Evolutionary conservation across 2,797 vertebrate genomes (phyloP).

Genomic region (Euthynnus affinis): DNA sequence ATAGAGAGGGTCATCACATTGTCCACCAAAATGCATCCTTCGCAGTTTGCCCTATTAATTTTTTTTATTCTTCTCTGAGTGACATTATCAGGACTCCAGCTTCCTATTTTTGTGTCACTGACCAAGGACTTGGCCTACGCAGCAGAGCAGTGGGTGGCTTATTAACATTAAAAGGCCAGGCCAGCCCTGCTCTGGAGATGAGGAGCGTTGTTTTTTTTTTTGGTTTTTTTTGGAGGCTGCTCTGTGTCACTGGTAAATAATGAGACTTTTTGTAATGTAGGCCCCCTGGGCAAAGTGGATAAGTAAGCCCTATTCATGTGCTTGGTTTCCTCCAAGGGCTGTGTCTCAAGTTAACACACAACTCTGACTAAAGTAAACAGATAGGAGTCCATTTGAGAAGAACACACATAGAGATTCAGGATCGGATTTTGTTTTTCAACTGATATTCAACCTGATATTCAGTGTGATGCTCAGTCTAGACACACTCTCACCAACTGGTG

Average conservation of each 20-base stretch:
- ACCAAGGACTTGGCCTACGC: conserved; percentile 59
- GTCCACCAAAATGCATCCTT: conserved; percentile 36
- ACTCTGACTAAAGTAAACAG: background rate
- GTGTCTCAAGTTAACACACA: conserved; percentile 27
- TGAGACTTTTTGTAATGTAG: conserved; percentile 57
- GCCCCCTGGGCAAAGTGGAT: conserved; percentile 51
- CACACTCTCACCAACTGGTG: background rate
- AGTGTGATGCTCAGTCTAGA: background rate
- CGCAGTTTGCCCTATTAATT: conserved; percentile 53
- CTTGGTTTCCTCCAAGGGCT: conserved; percentile 35
- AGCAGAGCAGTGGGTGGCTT: conserved; percentile 55
- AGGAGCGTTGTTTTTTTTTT: conserved; percentile 7
- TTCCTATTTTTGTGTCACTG: conserved; percentile 73
- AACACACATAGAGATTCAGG: background rate
- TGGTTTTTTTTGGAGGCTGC: conserved; percentile 22
- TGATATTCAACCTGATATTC: background rate
- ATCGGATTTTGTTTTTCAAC: background rate
- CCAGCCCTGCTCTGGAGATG: conserved; percentile 48
- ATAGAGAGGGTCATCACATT: conserved; percentile 26
- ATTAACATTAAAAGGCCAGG: conserved; percentile 74
- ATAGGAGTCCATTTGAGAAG: background rate
- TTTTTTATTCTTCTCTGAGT: conserved; percentile 64
- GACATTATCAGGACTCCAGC: conserved; percentile 68
- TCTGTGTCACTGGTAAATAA: conserved; percentile 71
- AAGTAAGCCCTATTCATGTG: conserved; percentile 38